Base-by-base conservation (phyloP, 2,113 vertebrate species). In the Solenodon paradoxus region DNA sequence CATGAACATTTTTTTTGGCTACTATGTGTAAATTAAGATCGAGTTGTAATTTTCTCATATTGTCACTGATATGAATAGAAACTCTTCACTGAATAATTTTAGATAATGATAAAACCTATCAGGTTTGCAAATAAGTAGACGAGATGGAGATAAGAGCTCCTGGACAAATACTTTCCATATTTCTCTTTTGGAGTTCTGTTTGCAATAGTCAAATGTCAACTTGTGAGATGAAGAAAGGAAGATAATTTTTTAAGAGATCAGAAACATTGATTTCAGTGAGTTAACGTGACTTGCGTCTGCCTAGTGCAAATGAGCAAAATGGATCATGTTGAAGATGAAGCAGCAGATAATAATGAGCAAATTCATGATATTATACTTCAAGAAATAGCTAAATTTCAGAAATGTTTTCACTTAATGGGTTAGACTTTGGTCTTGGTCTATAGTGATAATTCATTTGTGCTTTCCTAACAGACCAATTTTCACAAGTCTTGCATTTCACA, bases 291-390 rank as follows among this genome's bases (percentile, higher is more conserved):
- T 71, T 93, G 77, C 47, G 42, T 90, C 66, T 1, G 61, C 66
- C 13, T 94, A 75, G 26, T 95, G 64, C 24, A 89, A 92, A 94
- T 91, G 72, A 53, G 40, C 86, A 93, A 85, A 94, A 51, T n/a
- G n/a, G 59, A 68, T 53, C 89, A 78, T 79, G 26, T 35, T 87
- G 47, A 95, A 92, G 35, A 74, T 83, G n/a, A 85, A 95, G 11
- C 72, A 66, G 53, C 90, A 32, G 84, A 77, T 63, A 79, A 57
- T 66, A 90, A 42, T 85, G 61, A 78, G 72, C 16, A 91, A 94
- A 91, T 63, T 93, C 20, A 93, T 75, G 63, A 55, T 89, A 82
- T 84, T 71, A 75, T 0, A 90, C 24, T 93, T 95, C 57, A 96
- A 88, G 68, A 69, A 93, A 92, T 45, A 82, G 59, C 12, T 88